These are phyloP conservation scores for Erynnis tages DNA, from an alignment of 2,888 invertebrate species.

Conservation along the genomic window DNA sequence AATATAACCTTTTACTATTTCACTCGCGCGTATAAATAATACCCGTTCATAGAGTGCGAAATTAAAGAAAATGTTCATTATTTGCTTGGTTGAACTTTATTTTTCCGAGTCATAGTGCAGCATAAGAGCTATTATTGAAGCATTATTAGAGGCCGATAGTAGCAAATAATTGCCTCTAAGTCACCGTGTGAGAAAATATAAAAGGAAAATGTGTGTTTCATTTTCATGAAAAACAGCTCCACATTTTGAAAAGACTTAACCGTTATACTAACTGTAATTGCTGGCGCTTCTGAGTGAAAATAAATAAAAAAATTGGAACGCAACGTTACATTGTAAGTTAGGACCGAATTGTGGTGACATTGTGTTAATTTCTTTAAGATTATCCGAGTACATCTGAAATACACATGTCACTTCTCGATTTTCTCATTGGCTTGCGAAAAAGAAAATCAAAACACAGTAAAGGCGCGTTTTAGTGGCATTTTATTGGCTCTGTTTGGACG, in stretches of 20 bases:
- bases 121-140: slow-evolving; percentile 21
- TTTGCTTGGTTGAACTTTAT: slow-evolving; percentile 10
- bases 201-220: slow-evolving; percentile 4
- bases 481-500: slow-evolving; percentile 70
- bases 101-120: slow-evolving; percentile 20
- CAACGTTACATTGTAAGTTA: background rate
- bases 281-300: background rate
- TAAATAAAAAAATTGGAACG: no score
- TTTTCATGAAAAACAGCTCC: slow-evolving; percentile 8
- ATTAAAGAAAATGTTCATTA: slow-evolving; percentile 16
- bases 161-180: slow-evolving; percentile 18
- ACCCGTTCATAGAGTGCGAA: slow-evolving; percentile 11
- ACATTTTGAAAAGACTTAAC: slow-evolving; percentile 12
- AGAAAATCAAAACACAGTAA: slow-evolving; percentile 73
- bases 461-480: slow-evolving; percentile 66
- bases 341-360: slow-evolving; percentile 6
- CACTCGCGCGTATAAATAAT: background rate
- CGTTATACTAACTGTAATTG: background rate
- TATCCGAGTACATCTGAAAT: slow-evolving; percentile 49
- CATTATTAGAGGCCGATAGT: slow-evolving; percentile 21
- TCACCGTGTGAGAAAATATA: slow-evolving; percentile 20
- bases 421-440: slow-evolving; percentile 39
- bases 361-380: slow-evolving; percentile 19
- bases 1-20: background rate
- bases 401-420: slow-evolving; percentile 47